These are phyloP conservation scores for Bombus ignitus DNA, from an alignment of 1,140 invertebrate genomes.

Conservation along the genomic window DNA sequence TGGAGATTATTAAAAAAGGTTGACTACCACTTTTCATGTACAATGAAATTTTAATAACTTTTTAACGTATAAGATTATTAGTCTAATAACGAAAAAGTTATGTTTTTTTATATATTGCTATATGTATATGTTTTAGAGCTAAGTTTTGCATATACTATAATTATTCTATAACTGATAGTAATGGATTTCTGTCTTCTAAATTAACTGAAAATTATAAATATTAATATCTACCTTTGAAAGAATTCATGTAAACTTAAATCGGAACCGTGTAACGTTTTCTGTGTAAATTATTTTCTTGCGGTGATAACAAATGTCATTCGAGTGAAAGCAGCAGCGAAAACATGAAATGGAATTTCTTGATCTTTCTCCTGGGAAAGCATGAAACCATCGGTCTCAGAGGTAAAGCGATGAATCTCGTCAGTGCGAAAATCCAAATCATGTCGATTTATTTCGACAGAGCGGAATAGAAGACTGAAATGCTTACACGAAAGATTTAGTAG, in stretches of 20 bases:
- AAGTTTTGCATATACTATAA: background rate
- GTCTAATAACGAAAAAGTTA: too few relatives aligned
- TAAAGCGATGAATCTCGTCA: constrained; percentile 11
- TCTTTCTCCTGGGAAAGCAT: constrained; percentile 42
- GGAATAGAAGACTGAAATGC: background rate
- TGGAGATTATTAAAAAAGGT: too few relatives aligned
- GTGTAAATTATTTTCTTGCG: background rate
- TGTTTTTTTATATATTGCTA: too few relatives aligned
- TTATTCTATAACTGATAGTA: background rate
- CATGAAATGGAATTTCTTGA: constrained; percentile 47
- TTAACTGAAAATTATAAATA: background rate
- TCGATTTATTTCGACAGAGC: constrained; percentile 7
- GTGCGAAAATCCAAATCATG: constrained; percentile 16
- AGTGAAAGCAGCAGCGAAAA: constrained; percentile 18
- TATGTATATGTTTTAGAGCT: background rate
- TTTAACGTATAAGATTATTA: too few relatives aligned
- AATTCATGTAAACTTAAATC: background rate
- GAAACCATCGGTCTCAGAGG: constrained; percentile 17
- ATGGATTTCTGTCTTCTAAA: background rate
- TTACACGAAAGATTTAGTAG: constrained; percentile 13
- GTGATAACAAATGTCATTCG: background rate
- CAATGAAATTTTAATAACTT: too few relatives aligned
- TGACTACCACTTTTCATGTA: too few relatives aligned
- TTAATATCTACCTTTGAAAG: background rate
- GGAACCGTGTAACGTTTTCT: background rate